Conservation (phyloP, 2,888 invertebrate species). For the Morpho deidamia region DNA sequence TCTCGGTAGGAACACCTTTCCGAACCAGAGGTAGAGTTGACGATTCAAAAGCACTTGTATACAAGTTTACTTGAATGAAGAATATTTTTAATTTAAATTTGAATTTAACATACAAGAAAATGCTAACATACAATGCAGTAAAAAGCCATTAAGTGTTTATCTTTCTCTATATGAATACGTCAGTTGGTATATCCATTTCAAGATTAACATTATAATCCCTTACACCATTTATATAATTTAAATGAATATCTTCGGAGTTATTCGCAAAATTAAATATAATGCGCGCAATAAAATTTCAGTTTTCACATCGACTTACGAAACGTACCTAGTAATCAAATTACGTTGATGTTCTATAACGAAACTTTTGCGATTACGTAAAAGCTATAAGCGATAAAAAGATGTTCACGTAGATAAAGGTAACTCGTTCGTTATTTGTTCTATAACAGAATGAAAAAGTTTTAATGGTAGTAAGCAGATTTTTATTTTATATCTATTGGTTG, state of each 20-base stretch:
- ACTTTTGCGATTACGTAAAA: conserved; percentile 19
- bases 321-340: background rate
- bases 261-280: background rate
- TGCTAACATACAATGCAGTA: too few relatives aligned
- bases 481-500: background rate
- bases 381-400: background rate
- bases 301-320: background rate
- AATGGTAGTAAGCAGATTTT: background rate
- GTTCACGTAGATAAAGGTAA: background rate
- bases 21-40: too few relatives aligned
- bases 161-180: too few relatives aligned
- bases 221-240: background rate
- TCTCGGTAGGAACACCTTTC: too few relatives aligned
- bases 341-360: conserved; percentile 19
- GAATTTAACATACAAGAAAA: too few relatives aligned
- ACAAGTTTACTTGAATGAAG: too few relatives aligned
- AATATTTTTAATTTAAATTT: too few relatives aligned
- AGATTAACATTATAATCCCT: too few relatives aligned
- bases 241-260: background rate
- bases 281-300: background rate
- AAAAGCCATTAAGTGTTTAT: too few relatives aligned
- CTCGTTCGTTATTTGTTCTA: conserved; percentile 1
- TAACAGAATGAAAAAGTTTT: background rate
- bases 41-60: too few relatives aligned
- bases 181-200: too few relatives aligned